A percentile compares a stretch with the other conserved stretches of the same genome.
phyloP scores from a whole-genome alignment of 2,888 invertebrate genomes.

The Coleophora deauratella region DNA sequence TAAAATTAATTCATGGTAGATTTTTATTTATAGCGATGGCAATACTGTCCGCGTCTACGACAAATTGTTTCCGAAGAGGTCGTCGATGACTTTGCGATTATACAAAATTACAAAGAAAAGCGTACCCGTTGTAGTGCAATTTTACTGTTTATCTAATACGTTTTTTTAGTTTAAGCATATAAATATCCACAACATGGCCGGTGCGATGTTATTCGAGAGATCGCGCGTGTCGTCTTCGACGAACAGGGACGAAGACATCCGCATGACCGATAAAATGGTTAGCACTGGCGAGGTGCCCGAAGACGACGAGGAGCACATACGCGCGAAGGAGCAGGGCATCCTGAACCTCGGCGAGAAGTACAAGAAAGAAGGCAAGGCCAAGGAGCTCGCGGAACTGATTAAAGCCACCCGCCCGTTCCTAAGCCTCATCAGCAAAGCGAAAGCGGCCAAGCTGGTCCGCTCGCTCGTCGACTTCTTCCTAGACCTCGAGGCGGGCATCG shows the following conservation, averaged over 20 bases:
- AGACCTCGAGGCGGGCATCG: slow-evolving; percentile 96
- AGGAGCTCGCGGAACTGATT: slow-evolving; percentile 93
- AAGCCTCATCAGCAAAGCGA: slow-evolving; percentile 96
- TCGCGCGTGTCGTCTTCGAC: slow-evolving; percentile 84
- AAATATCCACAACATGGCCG: slow-evolving; percentile 83
- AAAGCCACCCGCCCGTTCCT: slow-evolving; percentile 97
- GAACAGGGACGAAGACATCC: slow-evolving; percentile 83
- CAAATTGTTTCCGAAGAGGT: slow-evolving; percentile 60
- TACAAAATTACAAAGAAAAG: slow-evolving; percentile 71
- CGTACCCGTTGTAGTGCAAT: slow-evolving; percentile 54
- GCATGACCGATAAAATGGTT: slow-evolving; percentile 83
- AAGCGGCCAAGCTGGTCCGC: slow-evolving; percentile 98
- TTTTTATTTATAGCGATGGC: slow-evolving; percentile 23
- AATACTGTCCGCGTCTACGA: slow-evolving; percentile 66
- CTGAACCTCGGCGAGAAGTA: slow-evolving; percentile 93
- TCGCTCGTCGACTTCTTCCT: slow-evolving; percentile 97
- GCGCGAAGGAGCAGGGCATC: slow-evolving; percentile 94
- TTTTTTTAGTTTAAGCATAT: slow-evolving; percentile 61
- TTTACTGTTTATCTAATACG: slow-evolving; percentile 49
- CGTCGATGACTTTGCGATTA: slow-evolving; percentile 74
- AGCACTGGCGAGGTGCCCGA: slow-evolving; percentile 83
- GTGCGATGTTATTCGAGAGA: slow-evolving; percentile 92
- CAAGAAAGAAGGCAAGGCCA: slow-evolving; percentile 94
- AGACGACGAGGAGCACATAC: slow-evolving; percentile 92
- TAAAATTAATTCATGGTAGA: no score